Evolutionary conservation across 2,888 invertebrate species (phyloP).

Genomic region (Drosophila nr. perissopoda): DNA sequence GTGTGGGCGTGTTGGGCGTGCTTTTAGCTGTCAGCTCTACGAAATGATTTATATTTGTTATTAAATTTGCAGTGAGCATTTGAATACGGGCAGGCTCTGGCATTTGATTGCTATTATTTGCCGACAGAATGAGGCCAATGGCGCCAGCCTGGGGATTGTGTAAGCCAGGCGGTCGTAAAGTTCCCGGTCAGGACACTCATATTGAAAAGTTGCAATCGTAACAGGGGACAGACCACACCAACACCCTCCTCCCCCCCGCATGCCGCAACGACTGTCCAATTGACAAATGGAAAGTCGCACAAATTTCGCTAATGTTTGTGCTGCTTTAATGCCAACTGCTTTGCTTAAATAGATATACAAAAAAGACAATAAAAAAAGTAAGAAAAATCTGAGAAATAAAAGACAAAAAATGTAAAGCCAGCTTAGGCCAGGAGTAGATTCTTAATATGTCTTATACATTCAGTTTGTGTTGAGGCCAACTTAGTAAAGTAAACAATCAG

Average conservation of each 20-base stretch:
- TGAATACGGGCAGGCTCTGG: slow-evolving; percentile 55
- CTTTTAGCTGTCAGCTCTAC: slow-evolving; percentile 68
- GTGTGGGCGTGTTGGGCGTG: slow-evolving; percentile 39
- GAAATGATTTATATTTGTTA: slow-evolving; percentile 78
- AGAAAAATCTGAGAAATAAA: background rate
- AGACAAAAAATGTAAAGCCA: background rate
- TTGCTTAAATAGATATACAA: background rate
- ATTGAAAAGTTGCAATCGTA: slow-evolving; percentile 47
- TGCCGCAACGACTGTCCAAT: slow-evolving; percentile 24
- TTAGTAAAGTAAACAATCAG: slow-evolving; percentile 64
- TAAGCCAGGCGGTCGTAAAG: slow-evolving; percentile 41
- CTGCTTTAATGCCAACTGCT: slow-evolving; percentile 29
- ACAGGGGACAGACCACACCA: background rate
- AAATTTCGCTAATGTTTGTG: slow-evolving; percentile 35
- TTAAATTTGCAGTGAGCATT: slow-evolving; percentile 76
- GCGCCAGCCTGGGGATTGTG: slow-evolving; percentile 47
- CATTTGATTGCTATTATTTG: slow-evolving; percentile 76
- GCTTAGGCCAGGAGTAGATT: too few species aligned
- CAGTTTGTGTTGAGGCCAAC: background rate
- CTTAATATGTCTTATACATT: background rate
- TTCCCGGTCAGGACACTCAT: slow-evolving; percentile 30
- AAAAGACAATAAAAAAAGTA: background rate
- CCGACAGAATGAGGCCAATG: slow-evolving; percentile 66
- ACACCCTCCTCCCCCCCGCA: background rate
- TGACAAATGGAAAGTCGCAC: slow-evolving; percentile 57